These are phyloP conservation scores for Melanocharis versteri DNA, from an alignment of 2,113 vertebrate genomes.

Conservation along the genomic window DNA sequence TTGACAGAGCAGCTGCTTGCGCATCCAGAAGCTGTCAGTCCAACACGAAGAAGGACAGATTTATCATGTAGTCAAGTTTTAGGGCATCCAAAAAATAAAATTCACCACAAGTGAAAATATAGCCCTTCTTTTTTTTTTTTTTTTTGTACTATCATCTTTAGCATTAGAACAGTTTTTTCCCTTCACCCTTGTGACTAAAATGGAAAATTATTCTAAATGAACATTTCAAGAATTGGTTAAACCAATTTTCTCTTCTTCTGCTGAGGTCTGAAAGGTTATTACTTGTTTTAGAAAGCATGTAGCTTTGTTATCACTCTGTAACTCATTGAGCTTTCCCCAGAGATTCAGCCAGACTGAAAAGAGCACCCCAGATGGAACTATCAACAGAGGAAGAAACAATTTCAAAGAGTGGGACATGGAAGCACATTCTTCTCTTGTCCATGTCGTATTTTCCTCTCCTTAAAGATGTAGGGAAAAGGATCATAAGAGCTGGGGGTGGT, in stretches of 20 bases:
- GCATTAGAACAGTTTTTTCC: background rate
- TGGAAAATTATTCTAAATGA: background rate
- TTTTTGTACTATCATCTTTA: background rate
- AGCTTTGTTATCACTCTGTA: background rate
- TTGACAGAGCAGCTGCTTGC: background rate
- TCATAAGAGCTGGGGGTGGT: background rate
- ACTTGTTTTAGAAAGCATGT: background rate
- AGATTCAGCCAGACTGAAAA: background rate
- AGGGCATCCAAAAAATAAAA: background rate
- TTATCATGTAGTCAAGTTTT: background rate
- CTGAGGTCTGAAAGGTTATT: background rate
- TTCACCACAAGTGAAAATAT: background rate
- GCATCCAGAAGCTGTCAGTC: background rate
- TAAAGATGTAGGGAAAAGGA: background rate
- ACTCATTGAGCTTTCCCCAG: background rate
- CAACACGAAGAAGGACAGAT: background rate
- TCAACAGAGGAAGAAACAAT: background rate
- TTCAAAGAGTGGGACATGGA: background rate
- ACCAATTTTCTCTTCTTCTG: background rate
- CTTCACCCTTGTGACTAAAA: background rate
- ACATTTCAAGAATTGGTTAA: slow-evolving; percentile 1
- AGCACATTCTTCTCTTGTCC: background rate
- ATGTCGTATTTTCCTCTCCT: background rate
- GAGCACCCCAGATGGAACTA: background rate
- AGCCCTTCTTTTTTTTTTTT: background rate